Conservation (phyloP, 2,888 invertebrate genomes). For the Caenorhabditis uteleia region DNA sequence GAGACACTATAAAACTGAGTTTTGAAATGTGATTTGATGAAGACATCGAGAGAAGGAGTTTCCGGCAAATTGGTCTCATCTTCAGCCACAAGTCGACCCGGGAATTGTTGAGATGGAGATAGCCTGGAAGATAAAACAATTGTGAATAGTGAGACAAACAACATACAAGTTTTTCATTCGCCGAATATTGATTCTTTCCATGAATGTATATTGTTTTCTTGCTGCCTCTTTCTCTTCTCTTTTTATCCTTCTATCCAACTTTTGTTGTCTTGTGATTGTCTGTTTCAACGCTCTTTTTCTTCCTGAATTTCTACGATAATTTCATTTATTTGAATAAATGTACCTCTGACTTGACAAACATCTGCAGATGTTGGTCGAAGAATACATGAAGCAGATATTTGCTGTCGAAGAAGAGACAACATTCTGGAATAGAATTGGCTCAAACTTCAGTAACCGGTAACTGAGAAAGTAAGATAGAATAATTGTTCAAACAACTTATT, state of each 20-base stretch:
- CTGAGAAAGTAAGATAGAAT: too few species aligned
- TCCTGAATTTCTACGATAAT: conserved; percentile 24
- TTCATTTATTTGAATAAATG: neutral
- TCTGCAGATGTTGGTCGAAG: conserved; percentile 36
- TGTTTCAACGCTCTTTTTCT: conserved; percentile 64
- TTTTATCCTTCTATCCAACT: conserved; percentile 58
- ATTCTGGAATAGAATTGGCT: conserved; percentile 11
- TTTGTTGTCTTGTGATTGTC: conserved; percentile 58
- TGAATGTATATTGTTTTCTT: conserved; percentile 65
- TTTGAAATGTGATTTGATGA: conserved; percentile 66
- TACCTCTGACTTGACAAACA: conserved; percentile 41
- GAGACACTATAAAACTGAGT: conserved; percentile 77
- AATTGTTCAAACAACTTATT: neutral
- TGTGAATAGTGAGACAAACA: neutral
- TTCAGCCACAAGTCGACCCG: conserved; percentile 58
- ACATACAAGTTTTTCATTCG: conserved; percentile 62
- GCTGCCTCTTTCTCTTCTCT: conserved; percentile 66
- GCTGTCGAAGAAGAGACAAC: conserved; percentile 34
- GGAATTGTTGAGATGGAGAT: conserved; percentile 65
- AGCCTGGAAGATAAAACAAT: conserved; percentile 34
- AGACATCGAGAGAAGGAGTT: conserved; percentile 55
- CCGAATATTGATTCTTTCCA: conserved; percentile 65
- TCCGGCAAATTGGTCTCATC: conserved; percentile 60
- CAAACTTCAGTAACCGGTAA: conserved; percentile 5
- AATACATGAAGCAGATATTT: conserved; percentile 13